Base-by-base conservation (phyloP, 2,113 vertebrate species). In the Gorsachius goisagi region DNA sequence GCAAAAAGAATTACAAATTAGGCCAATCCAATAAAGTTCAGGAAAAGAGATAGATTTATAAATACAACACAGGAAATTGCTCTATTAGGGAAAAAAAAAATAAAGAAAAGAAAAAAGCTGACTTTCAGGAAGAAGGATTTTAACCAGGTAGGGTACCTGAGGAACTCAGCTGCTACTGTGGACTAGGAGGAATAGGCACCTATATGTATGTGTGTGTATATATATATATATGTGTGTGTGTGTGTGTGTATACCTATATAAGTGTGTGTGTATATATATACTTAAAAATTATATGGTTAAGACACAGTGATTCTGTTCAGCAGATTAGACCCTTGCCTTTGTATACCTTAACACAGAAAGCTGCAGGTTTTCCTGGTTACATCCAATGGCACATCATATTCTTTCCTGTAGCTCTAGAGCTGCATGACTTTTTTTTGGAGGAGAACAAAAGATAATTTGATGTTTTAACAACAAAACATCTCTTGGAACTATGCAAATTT, bases 221-320 rank as follows among this genome's bases (percentile, higher is more conserved):
- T n/a, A n/a, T n/a, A 2, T 28, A 1, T 35, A 2, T 35, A 3
- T 27, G 9, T 41, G 1, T 16, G 4, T 44, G 28, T 60, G 7
- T 37, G 18, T 60, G 3, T 32, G 11, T 23, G 32, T 50, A 67
- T 75, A 27, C 11, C 9, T 62, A 50, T n/a, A 8, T 32, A 55
- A 39, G 5, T 49, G 12, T 60, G 5, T 35, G 8, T n/a, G 20
- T 15, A 47, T 35, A 60, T 20, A 27, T 44, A 44, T 44, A 55
- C 19, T 33, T 35, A 7, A 67, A 77, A 53, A 23, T 20, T 9
- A 32, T 32, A 30, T 26, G 5, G 11, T 71, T 88, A 66, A 71
- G 23, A 67, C 9, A 58, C 4, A 55, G 15, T 28, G 33, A 62
- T 78, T 67, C 41, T 69, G 5, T 33, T 83, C 12, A 62, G n/a